Base-by-base conservation (phyloP, 2,888 invertebrate genomes). In the Troides helena region DNA sequence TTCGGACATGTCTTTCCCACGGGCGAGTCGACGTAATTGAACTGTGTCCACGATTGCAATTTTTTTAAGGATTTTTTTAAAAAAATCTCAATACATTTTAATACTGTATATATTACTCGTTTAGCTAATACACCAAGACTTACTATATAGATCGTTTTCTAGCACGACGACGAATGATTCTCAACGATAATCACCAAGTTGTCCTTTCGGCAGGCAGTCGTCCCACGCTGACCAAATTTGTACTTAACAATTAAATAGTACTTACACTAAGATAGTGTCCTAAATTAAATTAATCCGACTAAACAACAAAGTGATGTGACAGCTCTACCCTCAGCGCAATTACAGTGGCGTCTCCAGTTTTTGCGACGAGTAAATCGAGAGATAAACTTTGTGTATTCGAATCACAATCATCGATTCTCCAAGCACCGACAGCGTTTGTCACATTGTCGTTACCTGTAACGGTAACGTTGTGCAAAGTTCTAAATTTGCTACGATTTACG, bases 1-100 rank as follows among this genome's bases (percentile, higher is more conserved):
- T 89, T 90, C 86, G 87, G 84, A 81, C 87, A 87, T 87, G 85
- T 84, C 86, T 88, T 88, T 90, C 89, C 87, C 90, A 90, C 89
- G 90, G 80, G 79, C 77, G 78, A 77, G 77, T 74, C 76, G 74
- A 75, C 76, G 58, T 57, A 67, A 60, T 10, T 23, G 59, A 61
- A 68, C 53, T n/a, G 50, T 12, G 53, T 21, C 70, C 70, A 70
- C 53, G 30, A 30, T 39, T 60, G 0, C 18, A 39, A 39, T 36
- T 43, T 43, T 56, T 39, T 56, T 4, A 8, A 46, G 70, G 67
- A 67, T 12, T 8, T 57, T 21, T n/a, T 2, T 65, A 53, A 61
- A 18, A 6, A 14, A 43, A 46, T 62, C 10, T 50, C 18, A 17
- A 5, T 18, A 50, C 50, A 5, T 50, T 50, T 50, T 50, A 50